phyloP scores from a whole-genome alignment of 1,140 invertebrate species.

The Solenopsis invicta region DNA sequence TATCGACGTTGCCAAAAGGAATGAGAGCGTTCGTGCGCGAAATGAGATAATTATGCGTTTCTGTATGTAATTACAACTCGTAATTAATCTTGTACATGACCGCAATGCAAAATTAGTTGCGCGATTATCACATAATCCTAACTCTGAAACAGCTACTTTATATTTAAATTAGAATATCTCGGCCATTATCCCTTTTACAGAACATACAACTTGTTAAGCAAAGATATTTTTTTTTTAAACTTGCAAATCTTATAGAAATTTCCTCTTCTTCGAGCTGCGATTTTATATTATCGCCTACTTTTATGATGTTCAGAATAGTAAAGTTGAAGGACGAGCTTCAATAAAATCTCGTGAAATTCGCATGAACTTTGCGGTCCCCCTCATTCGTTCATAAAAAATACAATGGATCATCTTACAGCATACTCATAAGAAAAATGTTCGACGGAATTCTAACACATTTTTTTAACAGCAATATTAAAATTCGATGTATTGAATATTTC shows the following conservation, averaged over 20 bases:
- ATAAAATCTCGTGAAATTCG: conserved; percentile 39
- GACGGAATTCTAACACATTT: conserved; percentile 38
- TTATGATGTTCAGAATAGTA: not conserved
- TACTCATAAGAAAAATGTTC: conserved; percentile 2
- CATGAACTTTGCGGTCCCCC: not conserved
- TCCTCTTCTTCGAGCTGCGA: not conserved
- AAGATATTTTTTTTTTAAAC: not conserved
- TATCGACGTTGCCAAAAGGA: not conserved
- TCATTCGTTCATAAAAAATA: not conserved
- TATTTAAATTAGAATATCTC: not conserved
- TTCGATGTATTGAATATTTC: conserved; percentile 70
- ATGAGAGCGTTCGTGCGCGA: not conserved
- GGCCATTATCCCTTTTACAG: not conserved
- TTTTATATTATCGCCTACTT: conserved; percentile 15
- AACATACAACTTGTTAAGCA: not conserved
- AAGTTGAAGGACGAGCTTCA: not conserved
- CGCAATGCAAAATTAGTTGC: not conserved
- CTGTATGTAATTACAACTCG: not conserved
- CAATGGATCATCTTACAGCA: conserved; percentile 39
- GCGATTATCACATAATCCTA: conserved; percentile 21
- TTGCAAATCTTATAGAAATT: not conserved
- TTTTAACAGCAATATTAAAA: conserved; percentile 66
- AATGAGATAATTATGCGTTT: conserved; percentile 32
- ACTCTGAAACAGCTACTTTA: not conserved
- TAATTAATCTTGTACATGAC: conserved; percentile 10